Base-by-base conservation (phyloP, 2,888 invertebrate species). In the Proisotoma minuta region DNA sequence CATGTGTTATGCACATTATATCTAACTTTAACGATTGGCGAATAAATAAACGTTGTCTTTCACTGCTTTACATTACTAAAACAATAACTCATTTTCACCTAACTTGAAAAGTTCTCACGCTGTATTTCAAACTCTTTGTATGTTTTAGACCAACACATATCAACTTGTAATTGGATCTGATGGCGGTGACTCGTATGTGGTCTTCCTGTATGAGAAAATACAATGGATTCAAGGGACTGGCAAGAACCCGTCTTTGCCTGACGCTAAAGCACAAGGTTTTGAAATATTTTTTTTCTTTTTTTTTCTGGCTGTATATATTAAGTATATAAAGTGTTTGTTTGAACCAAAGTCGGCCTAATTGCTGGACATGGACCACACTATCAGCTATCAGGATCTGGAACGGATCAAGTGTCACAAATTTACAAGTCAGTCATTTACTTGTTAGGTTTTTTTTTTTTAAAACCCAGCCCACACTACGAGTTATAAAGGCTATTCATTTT, bases 201-300 rank as follows among this genome's bases (percentile, higher is more conserved):
- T 93, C 75, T 84, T 96, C 70, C 80, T 93, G 61, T 99, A 97
- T 78, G 83, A 86, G 26, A 91, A 91, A 1, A 86, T 99, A 57
- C 89, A 93, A 76, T 99, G 98, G 98, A 85, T 92, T 57, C 88
- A 90, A 77, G 88, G 88, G 53, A 71, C 70, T 8, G 80, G 81
- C 2, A 87, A 87, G 72, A 84, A 84, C n/a, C 82, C 84, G n/a
- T 86, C 85, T 26, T 77, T 89, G 51, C 89, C 90, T 0, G 95
- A 96, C 76, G 91, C 93, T 0, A 87, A 91, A 73, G 95, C 93
- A 1, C 97, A 98, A 79, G 93, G 89, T 22, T n/a, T n/a, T n/a
- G n/a, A n/a, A n/a, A n/a, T n/a, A n/a, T n/a, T n/a, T n/a, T n/a
- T n/a, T n/a, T n/a, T 12, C 47, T 47, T 47, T n/a, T 8, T 12